phyloP scores from a whole-genome alignment of 2,888 invertebrate genomes.

The Spisula solida region DNA sequence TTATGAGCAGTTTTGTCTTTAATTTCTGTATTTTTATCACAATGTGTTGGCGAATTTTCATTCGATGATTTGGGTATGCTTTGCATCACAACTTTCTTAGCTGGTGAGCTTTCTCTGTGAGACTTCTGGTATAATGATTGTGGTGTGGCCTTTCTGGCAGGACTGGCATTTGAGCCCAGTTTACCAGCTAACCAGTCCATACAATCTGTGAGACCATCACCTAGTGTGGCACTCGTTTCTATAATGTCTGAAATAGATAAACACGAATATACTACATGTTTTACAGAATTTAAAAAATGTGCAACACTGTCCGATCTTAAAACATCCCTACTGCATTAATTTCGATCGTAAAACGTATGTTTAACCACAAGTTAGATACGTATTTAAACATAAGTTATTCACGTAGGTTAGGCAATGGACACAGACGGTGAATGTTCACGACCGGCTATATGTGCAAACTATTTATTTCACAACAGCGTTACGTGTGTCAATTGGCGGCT shows the following conservation, averaged over 20 bases:
- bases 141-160: constrained; percentile 1
- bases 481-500: too few species aligned
- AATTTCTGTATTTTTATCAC: constrained; percentile 39
- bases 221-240: constrained; percentile 81
- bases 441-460: too few species aligned
- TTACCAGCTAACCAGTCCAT: constrained; percentile 83
- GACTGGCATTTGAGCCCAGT: constrained; percentile 73
- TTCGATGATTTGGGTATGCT: neutral
- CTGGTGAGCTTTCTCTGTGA: neutral
- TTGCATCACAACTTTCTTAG: neutral
- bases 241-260: constrained; percentile 77
- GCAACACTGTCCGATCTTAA: too few species aligned
- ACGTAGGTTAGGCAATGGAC: too few species aligned
- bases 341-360: too few species aligned
- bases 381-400: too few species aligned
- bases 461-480: too few species aligned
- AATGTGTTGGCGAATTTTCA: constrained; percentile 32
- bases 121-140: constrained; percentile 9
- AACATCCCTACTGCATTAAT: too few species aligned
- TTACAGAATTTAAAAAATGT: too few species aligned
- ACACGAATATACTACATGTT: too few species aligned
- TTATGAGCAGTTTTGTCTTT: constrained; percentile 68
- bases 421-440: too few species aligned
- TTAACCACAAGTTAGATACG: too few species aligned
- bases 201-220: constrained; percentile 80